Conservation (phyloP, 2,797 vertebrate species). For the Thunnus albacares region DNA sequence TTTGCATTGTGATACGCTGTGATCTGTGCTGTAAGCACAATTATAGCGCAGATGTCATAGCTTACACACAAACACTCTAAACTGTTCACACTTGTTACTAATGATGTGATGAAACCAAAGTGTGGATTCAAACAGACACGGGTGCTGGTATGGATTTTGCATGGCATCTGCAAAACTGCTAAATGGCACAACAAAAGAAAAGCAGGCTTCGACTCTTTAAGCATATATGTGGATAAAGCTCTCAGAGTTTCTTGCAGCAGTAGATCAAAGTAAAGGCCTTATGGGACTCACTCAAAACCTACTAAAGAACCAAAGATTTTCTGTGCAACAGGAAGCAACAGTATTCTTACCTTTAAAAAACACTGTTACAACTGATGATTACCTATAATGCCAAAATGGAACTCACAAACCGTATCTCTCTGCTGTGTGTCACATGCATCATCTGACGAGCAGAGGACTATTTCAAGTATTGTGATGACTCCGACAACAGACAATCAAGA, state of each 20-base stretch:
- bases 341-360: constrained; percentile 10
- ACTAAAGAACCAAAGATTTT: constrained; percentile 25
- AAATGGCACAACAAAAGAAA: constrained; percentile 19
- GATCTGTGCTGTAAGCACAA: no score
- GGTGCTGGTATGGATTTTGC: constrained; percentile 1
- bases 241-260: constrained; percentile 16
- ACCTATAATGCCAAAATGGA: constrained; percentile 10
- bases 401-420: not conserved
- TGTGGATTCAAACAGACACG: no score
- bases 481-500: not conserved
- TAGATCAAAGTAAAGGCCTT: constrained; percentile 38
- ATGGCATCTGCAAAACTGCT: not conserved
- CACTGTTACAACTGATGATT: constrained; percentile 8
- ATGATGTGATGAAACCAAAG: no score
- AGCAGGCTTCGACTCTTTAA: not conserved
- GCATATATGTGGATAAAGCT: constrained; percentile 8
- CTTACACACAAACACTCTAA: no score
- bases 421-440: constrained; percentile 12
- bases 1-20: no score
- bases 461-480: not conserved
- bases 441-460: not conserved
- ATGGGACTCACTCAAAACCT: constrained; percentile 29
- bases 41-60: no score
- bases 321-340: constrained; percentile 21
- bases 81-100: no score